Evolutionary conservation across 1,140 invertebrate genomes (phyloP), one percentile per base, ranked within the genome.

Genomic region (Eueides isabella): DNA sequence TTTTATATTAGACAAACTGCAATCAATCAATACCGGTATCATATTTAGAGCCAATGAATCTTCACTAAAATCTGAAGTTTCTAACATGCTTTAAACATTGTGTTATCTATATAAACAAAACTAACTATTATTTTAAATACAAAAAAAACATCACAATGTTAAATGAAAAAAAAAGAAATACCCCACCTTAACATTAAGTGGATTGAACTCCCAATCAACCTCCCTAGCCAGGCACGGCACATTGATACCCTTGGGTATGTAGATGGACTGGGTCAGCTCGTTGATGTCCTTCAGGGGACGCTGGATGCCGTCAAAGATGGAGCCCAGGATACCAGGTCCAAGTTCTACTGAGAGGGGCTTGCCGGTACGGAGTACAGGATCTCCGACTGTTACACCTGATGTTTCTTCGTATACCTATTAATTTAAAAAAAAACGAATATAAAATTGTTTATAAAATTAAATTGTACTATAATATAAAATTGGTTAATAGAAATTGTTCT

Each of bases 241-340:
- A 90, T 99, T 99, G 2, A 99, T 95, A 94, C 99, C 99, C 94
- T 99, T 99, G 12, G 99, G 99, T 94, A 99, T 99, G 94, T 99
- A 99, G 92, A 99, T 99, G 85, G 97, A 98, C 82, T 96, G 94
- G 1, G 98, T 98, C 44, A 99, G 92, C 82, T 99, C 97, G 85
- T 97, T 96, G 91, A 99, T 99, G 86, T 99, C 98, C 85, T 99
- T 98, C 78, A 99, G 89, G 0, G 99, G 99, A 87, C 99, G 97
- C 93, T 99, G 99, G 89, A 99, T 99, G 95, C 98, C 98, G 94
- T 99, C 99, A 94, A 99, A 99, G 94, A 99, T 99, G 89, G 97
- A 98, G 75, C 98, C 98, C 95, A 99, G 97, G 92, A 99, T 99
- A 87, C 99, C 99, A 63, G 99, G 99, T n/a, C 99, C 99, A 29